Evolutionary conservation across 2,113 vertebrate genomes (phyloP), one percentile per base, ranked within the genome.

Genomic region (Aramus guarauna): DNA sequence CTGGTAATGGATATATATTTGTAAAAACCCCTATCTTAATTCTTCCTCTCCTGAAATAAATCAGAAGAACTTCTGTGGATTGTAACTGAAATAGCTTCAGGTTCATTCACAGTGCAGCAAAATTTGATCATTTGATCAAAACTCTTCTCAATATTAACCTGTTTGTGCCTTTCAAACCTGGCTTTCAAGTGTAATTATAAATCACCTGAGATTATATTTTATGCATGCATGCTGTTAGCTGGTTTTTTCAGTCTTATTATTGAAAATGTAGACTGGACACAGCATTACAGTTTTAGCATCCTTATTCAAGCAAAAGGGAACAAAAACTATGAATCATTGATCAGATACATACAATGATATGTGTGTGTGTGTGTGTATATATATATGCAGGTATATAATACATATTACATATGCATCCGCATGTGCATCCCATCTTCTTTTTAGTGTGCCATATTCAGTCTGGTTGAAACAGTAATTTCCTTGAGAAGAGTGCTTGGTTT

Each of bases 11-110:
- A 52, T 64, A 64, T 30, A 21, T 52, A 56, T 83, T 64, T 83
- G 6, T n/a, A 36, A 72, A 72, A 78, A 37, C 16, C 0, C 0
- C 21, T 60, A 2, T 55, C 43, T 64, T 76, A 41, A 45, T 77
- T 85, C 10, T 67, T 79, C 29, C 7, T 71, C 3, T 81, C 10
- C 47, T 52, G 43, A 88, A 75, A 73, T 68, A 69, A 83, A 53
- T 52, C 18, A 53, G 24, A 71, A 82, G 4, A 73, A 43, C 5
- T 32, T 73, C 2, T 41, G 21, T 53, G 55, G 50, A 2, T 48
- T 96, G 77, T 86, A 77, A 53, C 12, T 80, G n/a, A 69, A 91
- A 84, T 29, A 79, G 14, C 36, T 80, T 79, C 23, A 86, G 30
- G 16, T 88, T 68, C 11, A 71, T 77, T 53, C 24, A 48, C 32